Percentiles rank a stretch among this genome's conserved stretches.
Evolutionary conservation across 1,140 invertebrate genomes (phyloP).

Genomic region (Pseudomyrmex cubaensis): DNA sequence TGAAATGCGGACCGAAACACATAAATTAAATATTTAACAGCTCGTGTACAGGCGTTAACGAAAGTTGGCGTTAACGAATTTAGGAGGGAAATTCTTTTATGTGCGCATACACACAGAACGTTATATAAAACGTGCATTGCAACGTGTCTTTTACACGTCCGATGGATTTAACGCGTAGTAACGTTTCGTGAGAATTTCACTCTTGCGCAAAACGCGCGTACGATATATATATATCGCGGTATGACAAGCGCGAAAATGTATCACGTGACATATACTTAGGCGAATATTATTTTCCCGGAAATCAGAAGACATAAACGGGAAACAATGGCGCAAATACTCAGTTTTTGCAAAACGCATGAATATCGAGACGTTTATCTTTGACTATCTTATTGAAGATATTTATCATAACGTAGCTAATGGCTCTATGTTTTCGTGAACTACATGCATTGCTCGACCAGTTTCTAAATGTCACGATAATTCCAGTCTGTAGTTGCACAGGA

Average conservation of each 20-base stretch:
- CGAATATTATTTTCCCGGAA: slow-evolving; percentile 2
- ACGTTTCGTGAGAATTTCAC: slow-evolving; percentile 54
- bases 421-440: slow-evolving; percentile 22
- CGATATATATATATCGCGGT: slow-evolving; percentile 5
- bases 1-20: slow-evolving; percentile 21
- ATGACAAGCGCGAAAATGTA: slow-evolving; percentile 35
- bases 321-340: slow-evolving; percentile 3
- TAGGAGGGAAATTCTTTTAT: slow-evolving; percentile 37
- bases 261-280: neutral
- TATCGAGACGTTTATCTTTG: neutral
- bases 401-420: neutral
- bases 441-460: slow-evolving; percentile 37
- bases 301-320: neutral
- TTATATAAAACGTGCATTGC: slow-evolving; percentile 46
- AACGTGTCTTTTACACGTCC: slow-evolving; percentile 37
- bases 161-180: slow-evolving; percentile 48
- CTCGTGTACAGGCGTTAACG: slow-evolving; percentile 9
- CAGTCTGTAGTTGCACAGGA: neutral
- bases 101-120: neutral
- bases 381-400: neutral
- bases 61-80: slow-evolving; percentile 47
- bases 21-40: slow-evolving; percentile 28
- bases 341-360: neutral
- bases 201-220: slow-evolving; percentile 37
- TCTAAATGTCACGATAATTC: slow-evolving; percentile 54